These are phyloP conservation scores for Tetrao urogallus DNA, from an alignment of 2,113 vertebrate species.

Conservation along the genomic window DNA sequence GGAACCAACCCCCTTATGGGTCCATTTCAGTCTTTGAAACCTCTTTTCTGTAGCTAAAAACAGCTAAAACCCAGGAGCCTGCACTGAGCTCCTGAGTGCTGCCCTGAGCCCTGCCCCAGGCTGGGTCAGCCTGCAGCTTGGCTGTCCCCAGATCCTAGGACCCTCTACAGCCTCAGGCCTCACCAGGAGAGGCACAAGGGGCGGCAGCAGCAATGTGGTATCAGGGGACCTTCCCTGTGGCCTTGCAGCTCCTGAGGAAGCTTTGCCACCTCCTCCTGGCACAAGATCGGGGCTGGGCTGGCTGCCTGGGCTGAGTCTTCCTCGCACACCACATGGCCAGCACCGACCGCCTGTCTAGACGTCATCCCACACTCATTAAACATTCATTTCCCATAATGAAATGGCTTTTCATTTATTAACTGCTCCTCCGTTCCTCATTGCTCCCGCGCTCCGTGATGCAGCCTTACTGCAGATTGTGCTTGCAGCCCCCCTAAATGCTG, in stretches of 20 bases:
- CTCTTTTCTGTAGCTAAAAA: not conserved
- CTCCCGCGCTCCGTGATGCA: fast-evolving
- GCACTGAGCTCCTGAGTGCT: not conserved
- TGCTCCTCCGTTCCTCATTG: not conserved
- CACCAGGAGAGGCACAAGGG: conserved; percentile 18
- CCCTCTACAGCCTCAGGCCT: not conserved
- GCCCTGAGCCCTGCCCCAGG: not conserved
- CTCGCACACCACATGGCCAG: not conserved
- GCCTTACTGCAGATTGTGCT: not conserved
- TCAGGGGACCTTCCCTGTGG: not conserved
- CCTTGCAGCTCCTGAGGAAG: not conserved
- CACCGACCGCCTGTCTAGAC: conserved; percentile 26
- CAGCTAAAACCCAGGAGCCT: not conserved
- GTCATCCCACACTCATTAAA: conserved; percentile 66
- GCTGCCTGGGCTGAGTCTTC: not conserved
- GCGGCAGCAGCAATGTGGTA: not conserved
- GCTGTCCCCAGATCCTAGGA: not conserved
- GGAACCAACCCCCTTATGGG: not conserved
- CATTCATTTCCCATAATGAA: conserved; percentile 70
- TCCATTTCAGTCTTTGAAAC: not conserved
- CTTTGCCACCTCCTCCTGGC: not conserved
- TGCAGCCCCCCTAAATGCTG: fast-evolving
- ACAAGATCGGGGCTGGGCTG: not conserved
- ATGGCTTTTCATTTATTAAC: conserved; percentile 64
- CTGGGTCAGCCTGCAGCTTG: not conserved